Evolutionary conservation across 2,888 invertebrate species (phyloP).

Genomic region (Criorhina ranunculi): DNA sequence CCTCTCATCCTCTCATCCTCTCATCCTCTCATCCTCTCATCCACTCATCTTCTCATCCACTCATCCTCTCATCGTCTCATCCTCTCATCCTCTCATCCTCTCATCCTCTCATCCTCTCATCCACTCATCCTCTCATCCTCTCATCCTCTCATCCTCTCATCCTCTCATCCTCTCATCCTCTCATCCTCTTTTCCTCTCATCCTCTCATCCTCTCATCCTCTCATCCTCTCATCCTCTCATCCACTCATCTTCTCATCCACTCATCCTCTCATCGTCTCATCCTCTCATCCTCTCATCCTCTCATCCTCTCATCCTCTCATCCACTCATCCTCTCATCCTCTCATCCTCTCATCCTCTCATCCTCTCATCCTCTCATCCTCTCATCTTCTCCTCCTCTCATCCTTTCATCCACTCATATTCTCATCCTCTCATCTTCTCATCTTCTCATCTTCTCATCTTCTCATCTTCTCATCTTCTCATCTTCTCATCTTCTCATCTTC

Average conservation of each 20-base stretch:
- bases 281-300: too few species aligned
- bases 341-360: neutral
- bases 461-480: conserved; percentile 74
- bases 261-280: too few species aligned
- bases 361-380: conserved; percentile 4
- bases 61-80: too few species aligned
- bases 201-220: neutral
- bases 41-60: too few species aligned
- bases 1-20: neutral
- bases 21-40: neutral
- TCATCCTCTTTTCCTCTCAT: too few species aligned
- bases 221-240: conserved; percentile 28
- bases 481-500: conserved; percentile 9
- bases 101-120: too few species aligned
- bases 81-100: too few species aligned
- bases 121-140: too few species aligned
- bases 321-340: too few species aligned
- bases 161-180: neutral
- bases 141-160: too few species aligned
- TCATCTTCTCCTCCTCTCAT: neutral
- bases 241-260: neutral
- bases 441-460: neutral
- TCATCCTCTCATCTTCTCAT: neutral
- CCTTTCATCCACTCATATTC: neutral
- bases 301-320: too few species aligned